Evolutionary conservation across 2,888 invertebrate species (phyloP).

Genomic region (Teinopalpus imperialis): DNA sequence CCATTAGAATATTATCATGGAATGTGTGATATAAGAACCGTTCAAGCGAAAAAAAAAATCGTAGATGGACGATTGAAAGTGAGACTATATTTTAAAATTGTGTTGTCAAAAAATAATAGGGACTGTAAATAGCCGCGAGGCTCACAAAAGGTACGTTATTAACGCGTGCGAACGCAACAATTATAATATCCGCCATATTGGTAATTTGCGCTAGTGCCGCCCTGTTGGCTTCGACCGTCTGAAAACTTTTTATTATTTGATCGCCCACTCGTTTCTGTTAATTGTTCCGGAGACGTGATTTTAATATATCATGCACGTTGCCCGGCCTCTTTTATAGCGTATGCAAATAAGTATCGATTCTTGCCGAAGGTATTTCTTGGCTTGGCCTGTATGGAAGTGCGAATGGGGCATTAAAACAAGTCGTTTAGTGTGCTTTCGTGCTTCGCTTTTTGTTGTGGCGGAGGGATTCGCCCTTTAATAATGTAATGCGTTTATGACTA

Average conservation of each 20-base stretch:
- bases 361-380: slow-evolving; percentile 33
- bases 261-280: slow-evolving; percentile 73
- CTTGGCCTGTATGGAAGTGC: slow-evolving; percentile 33
- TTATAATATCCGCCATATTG: slow-evolving; percentile 57
- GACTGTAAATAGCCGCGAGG: slow-evolving; percentile 22
- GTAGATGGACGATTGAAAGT: background rate
- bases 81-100: slow-evolving; percentile 3
- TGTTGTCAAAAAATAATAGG: slow-evolving; percentile 18
- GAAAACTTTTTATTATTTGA: slow-evolving; percentile 75
- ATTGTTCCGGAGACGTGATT: slow-evolving; percentile 77
- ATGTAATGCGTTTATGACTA: background rate
- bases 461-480: slow-evolving; percentile 20
- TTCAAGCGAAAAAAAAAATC: too few relatives aligned
- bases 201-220: slow-evolving; percentile 41
- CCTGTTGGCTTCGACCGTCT: slow-evolving; percentile 48
- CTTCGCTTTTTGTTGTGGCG: slow-evolving; percentile 37
- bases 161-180: slow-evolving; percentile 26
- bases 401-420: slow-evolving; percentile 45
- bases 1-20: too few relatives aligned
- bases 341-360: slow-evolving; percentile 66
- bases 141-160: slow-evolving; percentile 22
- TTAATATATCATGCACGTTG: slow-evolving; percentile 78
- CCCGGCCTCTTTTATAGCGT: slow-evolving; percentile 65
- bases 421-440: slow-evolving; percentile 24
- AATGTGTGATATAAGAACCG: too few relatives aligned